These are phyloP conservation scores for Patiria pectinifera DNA, from an alignment of 53 echinoderm and acorn worm species.

Conservation along the genomic window DNA sequence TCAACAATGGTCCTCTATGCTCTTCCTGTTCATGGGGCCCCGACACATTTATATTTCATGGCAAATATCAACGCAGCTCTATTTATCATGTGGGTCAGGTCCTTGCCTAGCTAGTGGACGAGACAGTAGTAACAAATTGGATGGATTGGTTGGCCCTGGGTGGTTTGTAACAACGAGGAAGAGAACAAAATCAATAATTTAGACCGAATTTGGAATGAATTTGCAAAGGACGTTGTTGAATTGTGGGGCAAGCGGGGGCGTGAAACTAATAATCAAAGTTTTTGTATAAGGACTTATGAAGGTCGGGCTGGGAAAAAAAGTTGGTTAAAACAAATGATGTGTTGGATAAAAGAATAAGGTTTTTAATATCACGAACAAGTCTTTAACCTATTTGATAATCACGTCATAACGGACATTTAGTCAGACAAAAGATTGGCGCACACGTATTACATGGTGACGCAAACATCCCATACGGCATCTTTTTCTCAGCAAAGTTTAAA, in stretches of 20 bases:
- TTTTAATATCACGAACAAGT: background rate
- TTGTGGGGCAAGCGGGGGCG: background rate
- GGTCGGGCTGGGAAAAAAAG: background rate
- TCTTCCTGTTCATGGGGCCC: background rate
- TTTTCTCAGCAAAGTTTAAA: background rate
- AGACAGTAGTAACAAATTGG: background rate
- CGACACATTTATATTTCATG: background rate
- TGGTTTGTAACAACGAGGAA: background rate
- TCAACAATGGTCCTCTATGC: background rate
- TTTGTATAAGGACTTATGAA: background rate
- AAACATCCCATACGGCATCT: background rate
- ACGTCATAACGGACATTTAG: background rate
- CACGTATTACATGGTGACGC: too few species aligned
- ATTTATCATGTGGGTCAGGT: background rate
- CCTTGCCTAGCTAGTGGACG: background rate
- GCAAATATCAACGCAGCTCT: background rate
- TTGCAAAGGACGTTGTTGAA: background rate
- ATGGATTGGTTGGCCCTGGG: too few species aligned
- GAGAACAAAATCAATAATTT: background rate
- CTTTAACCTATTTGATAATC: background rate
- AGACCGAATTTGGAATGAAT: background rate
- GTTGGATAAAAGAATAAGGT: background rate
- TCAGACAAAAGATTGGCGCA: background rate
- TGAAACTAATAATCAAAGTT: background rate
- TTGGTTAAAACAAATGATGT: background rate